Percentiles rank a stretch among this genome's conserved stretches.
Evolutionary conservation across 2,797 vertebrate species (phyloP).

Genomic region (Sebastolobus alascanus): DNA sequence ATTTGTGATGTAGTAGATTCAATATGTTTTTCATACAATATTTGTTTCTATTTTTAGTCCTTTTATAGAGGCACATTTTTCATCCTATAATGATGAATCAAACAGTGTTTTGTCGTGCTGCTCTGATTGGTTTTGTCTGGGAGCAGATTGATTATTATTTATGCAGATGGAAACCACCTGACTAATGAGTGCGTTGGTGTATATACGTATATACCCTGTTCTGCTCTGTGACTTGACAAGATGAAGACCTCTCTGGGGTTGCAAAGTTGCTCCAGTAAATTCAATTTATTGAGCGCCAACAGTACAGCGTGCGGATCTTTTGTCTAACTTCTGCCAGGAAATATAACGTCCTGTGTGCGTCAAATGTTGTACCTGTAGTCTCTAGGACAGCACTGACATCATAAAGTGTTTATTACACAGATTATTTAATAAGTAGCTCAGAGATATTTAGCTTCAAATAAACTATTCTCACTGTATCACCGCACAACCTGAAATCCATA

Average conservation of each 20-base stretch:
- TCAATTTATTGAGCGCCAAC: not conserved
- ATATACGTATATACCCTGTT: not conserved
- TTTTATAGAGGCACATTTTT: not conserved
- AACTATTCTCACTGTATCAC: not conserved
- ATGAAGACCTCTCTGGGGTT: not conserved
- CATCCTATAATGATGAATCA: not conserved
- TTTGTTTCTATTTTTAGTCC: not conserved
- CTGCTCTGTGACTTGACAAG: not conserved
- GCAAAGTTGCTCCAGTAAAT: not conserved
- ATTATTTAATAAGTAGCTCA: constrained; percentile 1
- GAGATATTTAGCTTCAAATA: not conserved
- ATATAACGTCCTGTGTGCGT: not conserved
- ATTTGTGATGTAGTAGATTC: not conserved
- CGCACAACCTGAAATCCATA: not conserved
- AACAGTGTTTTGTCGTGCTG: not conserved
- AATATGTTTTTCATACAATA: not conserved
- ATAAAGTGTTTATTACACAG: not conserved
- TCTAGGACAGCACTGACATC: not conserved
- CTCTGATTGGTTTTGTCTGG: constrained; percentile 20
- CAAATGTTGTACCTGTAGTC: not conserved
- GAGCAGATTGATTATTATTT: constrained; percentile 7
- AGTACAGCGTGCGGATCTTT: not conserved
- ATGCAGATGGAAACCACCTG: not conserved
- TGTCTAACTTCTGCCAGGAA: not conserved
- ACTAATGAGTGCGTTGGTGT: constrained; percentile 4